Conservation (phyloP, 2,797 vertebrate species). For the Naso thynnoides region DNA sequence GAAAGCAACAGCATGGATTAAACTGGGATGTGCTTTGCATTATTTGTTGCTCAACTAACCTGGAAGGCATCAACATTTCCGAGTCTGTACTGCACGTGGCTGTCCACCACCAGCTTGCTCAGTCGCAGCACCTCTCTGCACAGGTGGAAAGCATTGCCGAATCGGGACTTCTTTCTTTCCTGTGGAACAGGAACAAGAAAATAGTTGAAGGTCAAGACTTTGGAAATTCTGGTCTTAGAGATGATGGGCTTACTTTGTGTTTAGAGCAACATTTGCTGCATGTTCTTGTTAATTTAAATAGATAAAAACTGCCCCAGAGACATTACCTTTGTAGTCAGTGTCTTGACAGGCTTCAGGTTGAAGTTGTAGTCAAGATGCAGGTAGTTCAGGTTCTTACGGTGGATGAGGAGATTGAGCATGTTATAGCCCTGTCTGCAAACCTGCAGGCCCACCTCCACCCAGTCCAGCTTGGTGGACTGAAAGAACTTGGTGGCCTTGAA, state of each 20-base stretch:
- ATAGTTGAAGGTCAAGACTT: neutral
- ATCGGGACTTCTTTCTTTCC: constrained; percentile 98
- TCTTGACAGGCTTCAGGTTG: constrained; percentile 99
- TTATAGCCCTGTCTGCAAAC: constrained; percentile 99
- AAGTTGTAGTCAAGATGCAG: constrained; percentile 99
- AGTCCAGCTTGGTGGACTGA: constrained; percentile 99
- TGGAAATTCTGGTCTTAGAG: neutral
- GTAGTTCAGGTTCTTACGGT: constrained; percentile 99
- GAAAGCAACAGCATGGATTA: neutral
- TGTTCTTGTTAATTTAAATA: neutral
- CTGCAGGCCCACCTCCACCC: constrained; percentile 98
- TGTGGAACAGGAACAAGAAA: constrained; percentile 57
- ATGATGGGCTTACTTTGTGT: neutral
- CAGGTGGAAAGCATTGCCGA: constrained; percentile 98
- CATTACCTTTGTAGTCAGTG: constrained; percentile 96
- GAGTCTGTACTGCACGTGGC: constrained; percentile 97
- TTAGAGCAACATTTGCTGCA: neutral
- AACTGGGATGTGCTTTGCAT: neutral
- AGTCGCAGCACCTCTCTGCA: constrained; percentile 97
- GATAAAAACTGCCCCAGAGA: neutral
- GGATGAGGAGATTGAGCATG: constrained; percentile 99
- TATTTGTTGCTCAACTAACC: constrained; percentile 75
- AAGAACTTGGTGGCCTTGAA: constrained; percentile 99
- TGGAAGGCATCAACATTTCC: constrained; percentile 99
- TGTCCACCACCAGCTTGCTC: constrained; percentile 98